Evolutionary conservation across 2,888 invertebrate genomes (phyloP).

Genomic region (Encarsia formosa): DNA sequence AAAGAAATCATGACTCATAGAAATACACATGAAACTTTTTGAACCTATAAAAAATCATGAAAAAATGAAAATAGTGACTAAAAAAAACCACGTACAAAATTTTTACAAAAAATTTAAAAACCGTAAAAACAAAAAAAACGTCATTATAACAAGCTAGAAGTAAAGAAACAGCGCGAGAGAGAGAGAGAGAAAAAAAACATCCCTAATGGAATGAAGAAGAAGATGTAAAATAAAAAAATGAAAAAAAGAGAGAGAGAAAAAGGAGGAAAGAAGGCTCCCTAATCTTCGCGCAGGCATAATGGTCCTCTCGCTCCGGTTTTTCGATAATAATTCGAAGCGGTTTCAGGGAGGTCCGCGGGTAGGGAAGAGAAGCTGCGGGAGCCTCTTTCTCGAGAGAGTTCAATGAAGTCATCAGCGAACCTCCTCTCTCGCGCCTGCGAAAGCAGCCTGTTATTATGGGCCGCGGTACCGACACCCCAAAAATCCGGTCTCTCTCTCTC

Average conservation of each 20-base stretch:
- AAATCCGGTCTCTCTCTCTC: constrained; percentile 20
- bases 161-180: no score
- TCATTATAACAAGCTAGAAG: no score
- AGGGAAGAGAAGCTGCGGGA: constrained; percentile 20
- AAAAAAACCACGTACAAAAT: no score
- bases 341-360: constrained; percentile 50
- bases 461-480: constrained; percentile 48
- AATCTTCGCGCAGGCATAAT: constrained; percentile 32
- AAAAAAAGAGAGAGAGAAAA: not conserved
- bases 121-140: no score
- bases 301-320: constrained; percentile 30
- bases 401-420: constrained; percentile 53
- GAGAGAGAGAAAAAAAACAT: no score
- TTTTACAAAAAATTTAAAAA: no score
- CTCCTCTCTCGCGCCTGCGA: constrained; percentile 33
- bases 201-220: no score
- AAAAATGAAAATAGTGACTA: no score
- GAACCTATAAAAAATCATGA: no score
- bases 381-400: constrained; percentile 37
- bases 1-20: no score
- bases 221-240: no score
- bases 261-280: not conserved
- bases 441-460: constrained; percentile 49
- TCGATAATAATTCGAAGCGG: constrained; percentile 50
- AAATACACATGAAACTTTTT: no score